Percentiles rank a stretch among this genome's conserved stretches.
These are phyloP conservation scores for Thereva nobilitata DNA, from an alignment of 2,888 invertebrate species.

Conservation along the genomic window DNA sequence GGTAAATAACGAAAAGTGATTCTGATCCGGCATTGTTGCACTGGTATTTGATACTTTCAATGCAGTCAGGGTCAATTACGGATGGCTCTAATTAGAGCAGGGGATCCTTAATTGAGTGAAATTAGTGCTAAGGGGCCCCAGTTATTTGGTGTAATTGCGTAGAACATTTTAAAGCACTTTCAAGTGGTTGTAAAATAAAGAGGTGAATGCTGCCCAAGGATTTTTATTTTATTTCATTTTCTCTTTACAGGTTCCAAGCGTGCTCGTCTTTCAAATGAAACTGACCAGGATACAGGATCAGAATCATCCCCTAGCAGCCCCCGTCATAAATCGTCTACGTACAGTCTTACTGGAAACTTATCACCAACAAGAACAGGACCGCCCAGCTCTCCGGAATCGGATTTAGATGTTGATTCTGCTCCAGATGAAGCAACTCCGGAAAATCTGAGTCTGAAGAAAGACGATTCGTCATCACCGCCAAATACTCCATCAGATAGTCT, in stretches of 20 bases:
- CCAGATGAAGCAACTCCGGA: constrained; percentile 70
- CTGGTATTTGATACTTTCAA: too few species aligned
- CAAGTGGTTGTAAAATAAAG: too few species aligned
- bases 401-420: constrained; percentile 59
- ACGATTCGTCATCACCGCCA: constrained; percentile 59
- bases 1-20: too few species aligned
- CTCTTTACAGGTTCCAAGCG: constrained; percentile 54
- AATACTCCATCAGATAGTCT: constrained; percentile 55
- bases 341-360: constrained; percentile 52
- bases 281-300: constrained; percentile 58
- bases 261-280: constrained; percentile 57
- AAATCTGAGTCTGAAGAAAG: constrained; percentile 77
- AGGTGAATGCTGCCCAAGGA: neutral
- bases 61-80: too few species aligned
- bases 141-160: too few species aligned
- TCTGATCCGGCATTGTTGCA: too few species aligned
- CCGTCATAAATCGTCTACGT: constrained; percentile 44
- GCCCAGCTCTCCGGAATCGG: constrained; percentile 58
- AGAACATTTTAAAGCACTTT: too few species aligned
- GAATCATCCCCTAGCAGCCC: constrained; percentile 58
- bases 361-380: constrained; percentile 58
- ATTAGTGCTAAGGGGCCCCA: too few species aligned
- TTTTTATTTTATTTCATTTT: neutral
- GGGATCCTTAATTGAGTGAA: too few species aligned
- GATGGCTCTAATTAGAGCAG: too few species aligned